Evolutionary conservation across 2,113 vertebrate species (phyloP), one percentile per base, ranked within the genome.

Genomic region (Passer montanus): DNA sequence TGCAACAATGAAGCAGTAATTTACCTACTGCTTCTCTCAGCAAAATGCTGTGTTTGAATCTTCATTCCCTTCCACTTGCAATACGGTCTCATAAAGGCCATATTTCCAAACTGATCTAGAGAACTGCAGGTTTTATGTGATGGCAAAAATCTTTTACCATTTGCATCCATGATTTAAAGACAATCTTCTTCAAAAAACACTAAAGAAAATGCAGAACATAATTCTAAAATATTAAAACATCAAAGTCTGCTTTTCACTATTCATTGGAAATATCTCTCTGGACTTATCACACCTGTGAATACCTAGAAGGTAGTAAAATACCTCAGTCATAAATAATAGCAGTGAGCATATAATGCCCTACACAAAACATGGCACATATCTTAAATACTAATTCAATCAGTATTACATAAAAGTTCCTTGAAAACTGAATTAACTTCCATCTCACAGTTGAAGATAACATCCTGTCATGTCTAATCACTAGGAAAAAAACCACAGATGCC

Each of bases 351-450:
- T 60, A 89, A 73, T 63, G 50, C 18, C 55, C 82, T 70, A 89
- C 84, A 84, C 27, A 92, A 95, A 91, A 89, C 9, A 82, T 79
- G 80, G 56, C 80, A 94, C 78, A 82, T 78, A 97, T 85, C 53
- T 90, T 91, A 93, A 96, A 92, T 83, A 96, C 41, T 95, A 97
- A 97, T 95, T 96, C 79, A 97, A 95, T 97, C 90, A 95, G 26
- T 50, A 88, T 94, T 87, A 93, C 88, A 95, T 95, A 91, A 95
- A 97, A 90, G 80, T 96, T 96, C 93, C 94, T 44, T 95, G 90
- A 93, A 97, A 98, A 97, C 73, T 56, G 84, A 97, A 97, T 97
- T 95, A 92, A 76, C 75, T 97, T 93, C 90, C 90, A 82, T 97
- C 91, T 97, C 90, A 95, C 93, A 93, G 90, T 93, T 81, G 87